phyloP scores from a whole-genome alignment of 2,113 vertebrate species.

The Pseudorhombus dupliciocellatus region DNA sequence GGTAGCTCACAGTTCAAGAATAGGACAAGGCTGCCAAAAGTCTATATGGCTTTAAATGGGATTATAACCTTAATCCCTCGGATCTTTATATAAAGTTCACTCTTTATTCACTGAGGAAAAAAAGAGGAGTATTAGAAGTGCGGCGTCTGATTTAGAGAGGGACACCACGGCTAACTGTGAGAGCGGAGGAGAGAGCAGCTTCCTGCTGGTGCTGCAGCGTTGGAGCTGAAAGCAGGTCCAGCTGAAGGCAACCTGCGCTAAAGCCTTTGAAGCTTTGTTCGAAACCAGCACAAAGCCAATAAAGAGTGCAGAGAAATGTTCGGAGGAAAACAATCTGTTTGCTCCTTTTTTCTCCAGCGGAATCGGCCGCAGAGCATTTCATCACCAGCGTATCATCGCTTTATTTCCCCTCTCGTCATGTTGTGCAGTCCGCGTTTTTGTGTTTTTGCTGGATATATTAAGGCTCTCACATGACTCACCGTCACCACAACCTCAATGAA shows the following conservation, averaged over 20 bases:
- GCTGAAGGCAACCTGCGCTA: slow-evolving; percentile 45
- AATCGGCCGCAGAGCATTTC: background rate
- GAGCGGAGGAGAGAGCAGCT: slow-evolving; percentile 10
- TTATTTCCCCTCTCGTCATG: background rate
- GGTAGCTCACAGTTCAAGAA: slow-evolving; percentile 57
- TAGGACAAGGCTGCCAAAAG: slow-evolving; percentile 66
- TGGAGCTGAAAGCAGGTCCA: slow-evolving; percentile 26
- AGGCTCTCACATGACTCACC: background rate
- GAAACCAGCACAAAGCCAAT: slow-evolving; percentile 39
- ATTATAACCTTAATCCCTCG: slow-evolving; percentile 73
- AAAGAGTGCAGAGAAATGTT: slow-evolving; percentile 37
- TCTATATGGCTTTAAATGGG: slow-evolving; percentile 64
- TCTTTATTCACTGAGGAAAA: slow-evolving; percentile 32
- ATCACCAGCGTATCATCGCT: background rate
- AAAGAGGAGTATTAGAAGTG: slow-evolving; percentile 49
- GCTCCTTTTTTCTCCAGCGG: background rate
- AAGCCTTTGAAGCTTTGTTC: slow-evolving; percentile 55
- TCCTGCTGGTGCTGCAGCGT: slow-evolving; percentile 10
- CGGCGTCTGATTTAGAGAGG: slow-evolving; percentile 56
- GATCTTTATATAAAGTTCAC: slow-evolving; percentile 68
- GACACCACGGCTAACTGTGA: slow-evolving; percentile 13
- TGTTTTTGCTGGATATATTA: background rate
- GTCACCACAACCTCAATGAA: background rate
- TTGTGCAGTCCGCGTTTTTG: background rate
- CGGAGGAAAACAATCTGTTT: background rate